These are phyloP conservation scores for Augochlorella aurata DNA, from an alignment of 2,888 invertebrate genomes.

Conservation along the genomic window DNA sequence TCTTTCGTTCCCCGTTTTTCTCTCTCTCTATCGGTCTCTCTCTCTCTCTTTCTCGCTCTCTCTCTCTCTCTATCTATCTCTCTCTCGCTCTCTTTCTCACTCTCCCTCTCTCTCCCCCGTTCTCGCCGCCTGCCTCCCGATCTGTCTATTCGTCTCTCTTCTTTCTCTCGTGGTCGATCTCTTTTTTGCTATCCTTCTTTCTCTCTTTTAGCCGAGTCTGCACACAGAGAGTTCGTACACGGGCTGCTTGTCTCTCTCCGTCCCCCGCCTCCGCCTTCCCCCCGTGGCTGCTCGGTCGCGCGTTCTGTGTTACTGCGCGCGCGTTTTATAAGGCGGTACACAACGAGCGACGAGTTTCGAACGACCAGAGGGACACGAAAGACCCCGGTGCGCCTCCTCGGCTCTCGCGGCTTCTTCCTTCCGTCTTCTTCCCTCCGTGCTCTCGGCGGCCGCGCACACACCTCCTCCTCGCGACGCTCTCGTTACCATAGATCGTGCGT, in stretches of 20 bases:
- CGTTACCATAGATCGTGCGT: slow-evolving; percentile 43
- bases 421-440: slow-evolving; percentile 31
- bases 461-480: slow-evolving; percentile 29
- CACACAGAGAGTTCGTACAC: slow-evolving; percentile 28
- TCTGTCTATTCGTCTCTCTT: slow-evolving; percentile 9
- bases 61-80: slow-evolving; percentile 1
- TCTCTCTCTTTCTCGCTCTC: slow-evolving; percentile 1
- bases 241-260: slow-evolving; percentile 11
- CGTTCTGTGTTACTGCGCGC: slow-evolving; percentile 64
- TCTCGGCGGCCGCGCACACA: slow-evolving; percentile 20
- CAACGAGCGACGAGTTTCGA: slow-evolving; percentile 53
- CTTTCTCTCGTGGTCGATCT: slow-evolving; percentile 27
- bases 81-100: neutral
- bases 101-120: slow-evolving; percentile 12
- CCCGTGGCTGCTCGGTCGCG: slow-evolving; percentile 42
- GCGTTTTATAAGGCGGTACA: slow-evolving; percentile 69
- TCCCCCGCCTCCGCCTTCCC: slow-evolving; percentile 25
- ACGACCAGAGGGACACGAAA: slow-evolving; percentile 55
- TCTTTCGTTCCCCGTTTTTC: slow-evolving; percentile 37
- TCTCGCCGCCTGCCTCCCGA: neutral
- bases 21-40: slow-evolving; percentile 9
- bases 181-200: slow-evolving; percentile 27
- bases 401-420: slow-evolving; percentile 31
- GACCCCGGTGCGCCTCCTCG: slow-evolving; percentile 7
- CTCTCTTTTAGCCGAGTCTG: slow-evolving; percentile 30